These are phyloP conservation scores for Epizoanthus ramosus DNA, from an alignment of 92 coral and sea anemone genomes.

Conservation along the genomic window DNA sequence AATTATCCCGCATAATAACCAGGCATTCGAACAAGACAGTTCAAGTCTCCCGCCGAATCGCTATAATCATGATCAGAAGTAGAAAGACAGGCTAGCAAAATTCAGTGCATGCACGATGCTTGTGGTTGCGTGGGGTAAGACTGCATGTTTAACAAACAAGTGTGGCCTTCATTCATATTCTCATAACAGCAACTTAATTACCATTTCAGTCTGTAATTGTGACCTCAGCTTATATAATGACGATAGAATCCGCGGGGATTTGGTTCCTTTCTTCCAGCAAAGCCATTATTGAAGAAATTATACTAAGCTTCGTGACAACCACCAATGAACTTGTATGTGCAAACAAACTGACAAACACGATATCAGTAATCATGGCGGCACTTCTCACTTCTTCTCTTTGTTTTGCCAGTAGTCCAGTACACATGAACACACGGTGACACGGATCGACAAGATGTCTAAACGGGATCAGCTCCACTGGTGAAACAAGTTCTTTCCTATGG, in stretches of 20 bases:
- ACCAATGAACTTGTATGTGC: neutral
- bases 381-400: conserved; percentile 2
- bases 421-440: conserved; percentile 32
- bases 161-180: conserved; percentile 18
- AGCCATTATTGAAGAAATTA: conserved; percentile 20
- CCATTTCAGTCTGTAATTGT: conserved; percentile 42
- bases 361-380: neutral
- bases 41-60: neutral
- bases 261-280: neutral
- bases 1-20: neutral
- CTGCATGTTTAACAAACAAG: neutral
- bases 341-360: neutral
- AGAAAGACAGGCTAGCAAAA: neutral
- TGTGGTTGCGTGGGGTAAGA: conserved; percentile 34
- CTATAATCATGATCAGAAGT: neutral
- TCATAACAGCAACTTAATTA: conserved; percentile 44
- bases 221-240: conserved; percentile 43
- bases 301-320: neutral
- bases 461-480: neutral
- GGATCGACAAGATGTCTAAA: conserved; percentile 17
- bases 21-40: neutral
- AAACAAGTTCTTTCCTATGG: conserved; percentile 19
- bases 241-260: conserved; percentile 37
- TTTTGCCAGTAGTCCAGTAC: conserved; percentile 9
- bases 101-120: conserved; percentile 5